Base-by-base conservation (phyloP, 1,140 invertebrate species). In the Hyles euphorbiae region DNA sequence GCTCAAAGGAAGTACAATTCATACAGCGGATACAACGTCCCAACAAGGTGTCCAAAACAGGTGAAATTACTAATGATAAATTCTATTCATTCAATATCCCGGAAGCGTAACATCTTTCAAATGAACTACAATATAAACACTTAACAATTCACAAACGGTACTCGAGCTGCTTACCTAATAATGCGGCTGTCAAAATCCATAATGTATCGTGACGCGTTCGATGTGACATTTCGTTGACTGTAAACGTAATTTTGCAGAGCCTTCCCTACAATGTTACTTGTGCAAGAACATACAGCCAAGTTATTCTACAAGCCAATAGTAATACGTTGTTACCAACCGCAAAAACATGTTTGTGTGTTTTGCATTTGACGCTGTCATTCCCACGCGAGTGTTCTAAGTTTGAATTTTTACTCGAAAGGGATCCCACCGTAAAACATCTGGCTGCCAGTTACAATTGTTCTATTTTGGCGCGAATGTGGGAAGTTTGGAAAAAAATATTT, bases 31-130 rank as follows among this genome's bases (percentile, higher is more conserved):
- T 11, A n/a, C n/a, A 48, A 22, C 3, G 47, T 10, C 22, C 10
- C 11, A 11, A n/a, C 5, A 44, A 53, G 11, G 40, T 9, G 40
- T 36, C 53, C n/a, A 54, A 48, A 59, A 67, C 60, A 71, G 65
- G 61, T 67, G 68, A 58, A 65, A 68, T 60, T 49, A 56, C 43
- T 49, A 59, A 67, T 66, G 47, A 53, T 22, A 44, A 11, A 54
- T 54, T 44, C 53, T 44, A 45, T 43, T n/a, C n/a, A 44, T 22
- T 44, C 33, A 36, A 43, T 43, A 54, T 72, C 67, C 72, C 74
- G 74, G 78, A 81, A 81, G 59, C 61, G 58, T 63, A 69, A 63
- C 59, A 70, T 68, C 65, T 73, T 73, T 67, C 67, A 65, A 72
- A 68, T 66, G 56, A 67, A 64, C 67, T 63, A 73, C 58, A 67